Evolutionary conservation across 2,888 invertebrate genomes (phyloP), one percentile per base, ranked within the genome.

Genomic region (Drosophila falleni): DNA sequence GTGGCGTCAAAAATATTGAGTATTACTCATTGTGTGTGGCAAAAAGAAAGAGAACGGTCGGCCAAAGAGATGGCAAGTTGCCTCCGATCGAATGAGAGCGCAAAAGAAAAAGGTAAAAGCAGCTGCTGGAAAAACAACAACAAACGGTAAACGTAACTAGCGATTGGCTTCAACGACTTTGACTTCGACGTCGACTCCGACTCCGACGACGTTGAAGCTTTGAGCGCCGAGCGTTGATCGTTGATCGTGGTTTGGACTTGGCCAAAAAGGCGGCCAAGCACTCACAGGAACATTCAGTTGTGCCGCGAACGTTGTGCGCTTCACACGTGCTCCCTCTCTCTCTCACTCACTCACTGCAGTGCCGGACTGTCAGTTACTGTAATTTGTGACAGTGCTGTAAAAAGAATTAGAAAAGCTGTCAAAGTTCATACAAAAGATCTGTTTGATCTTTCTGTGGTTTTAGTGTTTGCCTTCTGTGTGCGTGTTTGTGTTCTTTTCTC

Each of bases 291-390:
- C 80, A 89, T 82, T 92, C 92, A 92, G 92, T 92, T 90, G 87
- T 88, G 87, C 83, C 91, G 91, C 91, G 92, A 90, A 89, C 90
- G 88, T 89, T 90, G 90, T 81, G 81, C 87, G 89, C 90, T 90
- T 65, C 88, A 91, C 92, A 92, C 91, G 92, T 90, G 78, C 71
- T 37, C 29, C 26, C 42, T 55, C 33, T 23, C 46, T 66, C 46
- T 55, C 33, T 23, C 46, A 64, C 46, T 31, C 33, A 33, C 37
- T 63, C 29, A 15, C 15, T 31, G 39, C 54, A 50, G 53, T 44
- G 63, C 65, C 64, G 67, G 44, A 16, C 63, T 64, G 60, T 61
- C 19, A 50, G 70, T 54, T 31, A 31, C 9, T 75, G 64, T 59
- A 61, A 31, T 42, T 55, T 44, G 63, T 68, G 61, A 59, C 58